phyloP scores from a whole-genome alignment of 2,888 invertebrate species.

The Caenorhabditis macrosperma region DNA sequence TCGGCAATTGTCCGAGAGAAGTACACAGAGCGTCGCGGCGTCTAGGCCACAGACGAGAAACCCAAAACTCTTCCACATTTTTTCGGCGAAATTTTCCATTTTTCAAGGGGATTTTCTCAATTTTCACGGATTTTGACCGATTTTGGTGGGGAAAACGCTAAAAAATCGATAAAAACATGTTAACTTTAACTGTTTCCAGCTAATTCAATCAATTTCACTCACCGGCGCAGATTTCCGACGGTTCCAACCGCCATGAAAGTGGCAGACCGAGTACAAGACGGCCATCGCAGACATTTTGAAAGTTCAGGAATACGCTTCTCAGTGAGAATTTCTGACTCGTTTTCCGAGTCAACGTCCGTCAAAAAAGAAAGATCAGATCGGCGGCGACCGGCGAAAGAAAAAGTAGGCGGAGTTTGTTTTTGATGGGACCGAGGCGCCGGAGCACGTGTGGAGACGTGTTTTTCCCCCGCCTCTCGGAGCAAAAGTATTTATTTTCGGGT shows the following conservation, averaged over 20 bases:
- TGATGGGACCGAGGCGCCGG: too few relatives aligned
- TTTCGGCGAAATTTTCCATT: slow-evolving; percentile 12
- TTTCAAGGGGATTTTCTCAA: too few relatives aligned
- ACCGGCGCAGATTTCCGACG: slow-evolving; percentile 38
- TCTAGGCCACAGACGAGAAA: slow-evolving; percentile 14
- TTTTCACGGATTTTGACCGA: neutral
- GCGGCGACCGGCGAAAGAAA: too few relatives aligned
- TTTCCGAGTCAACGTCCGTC: neutral
- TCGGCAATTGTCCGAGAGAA: slow-evolving; percentile 17
- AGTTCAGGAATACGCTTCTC: neutral
- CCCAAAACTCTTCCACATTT: too few relatives aligned
- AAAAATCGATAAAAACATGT: neutral
- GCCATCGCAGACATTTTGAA: slow-evolving; percentile 49
- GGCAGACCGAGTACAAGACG: slow-evolving; percentile 47
- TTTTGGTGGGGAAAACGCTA: neutral
- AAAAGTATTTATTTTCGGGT: slow-evolving; percentile 6
- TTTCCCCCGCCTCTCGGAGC: too few relatives aligned
- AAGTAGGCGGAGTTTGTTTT: slow-evolving; percentile 40
- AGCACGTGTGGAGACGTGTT: too few relatives aligned
- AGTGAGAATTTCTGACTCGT: neutral
- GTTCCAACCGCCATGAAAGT: slow-evolving; percentile 43
- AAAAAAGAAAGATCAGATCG: neutral
- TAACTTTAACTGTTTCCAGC: neutral
- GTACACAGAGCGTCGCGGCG: slow-evolving; percentile 9
- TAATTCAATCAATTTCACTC: slow-evolving; percentile 1